Evolutionary conservation across 2,888 invertebrate species (phyloP), one percentile per base, ranked within the genome.

Genomic region (Spatulosminthurus flaviceps): DNA sequence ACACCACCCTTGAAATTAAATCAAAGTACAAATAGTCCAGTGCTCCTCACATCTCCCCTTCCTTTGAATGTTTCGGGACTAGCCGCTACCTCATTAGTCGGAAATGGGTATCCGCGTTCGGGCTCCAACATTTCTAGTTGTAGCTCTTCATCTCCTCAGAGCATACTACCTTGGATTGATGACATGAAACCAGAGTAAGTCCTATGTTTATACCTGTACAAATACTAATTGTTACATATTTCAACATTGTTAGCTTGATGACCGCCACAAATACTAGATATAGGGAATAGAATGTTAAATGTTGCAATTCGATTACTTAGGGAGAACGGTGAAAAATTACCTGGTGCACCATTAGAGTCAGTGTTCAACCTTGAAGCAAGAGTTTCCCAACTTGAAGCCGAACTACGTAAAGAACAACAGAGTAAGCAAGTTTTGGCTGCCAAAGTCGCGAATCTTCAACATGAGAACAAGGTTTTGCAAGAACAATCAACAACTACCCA

Each of bases 401-500:
- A 91, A 83, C 89, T 92, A 21, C 89, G 90, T 42, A 88, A 90
- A 78, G 92, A 92, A 87, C 91, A 91, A 9, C 88, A 90, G 73
- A 88, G 91, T 61, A 88, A 92, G 69, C 87, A 90, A 81, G 90
- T 91, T 0, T 87, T 92, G 77, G 92, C 92, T 86, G 91, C 91
- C 78, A 93, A 93, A 86, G 92, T 93, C 7, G 93, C 81, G 84
- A 82, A 81, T 69, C 88, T 96, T 81, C 90, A 93, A 22, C 93
- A 94, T 74, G 95, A 96, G 87, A 96, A 96, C 89, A 91, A 93
- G 61, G 92, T 95, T 24, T 89, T 96, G 70, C 94, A 95, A 86
- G 95, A 95, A 86, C 96, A 96, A 87, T 94, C 94, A 16, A 94
- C 95, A 76, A 95, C 96, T n/a, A 94, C 95, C 41, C 94, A 95